Percentiles rank a stretch among this genome's conserved stretches.
These are phyloP conservation scores for Elachura formosa DNA, from an alignment of 2,113 vertebrate species.

Conservation along the genomic window DNA sequence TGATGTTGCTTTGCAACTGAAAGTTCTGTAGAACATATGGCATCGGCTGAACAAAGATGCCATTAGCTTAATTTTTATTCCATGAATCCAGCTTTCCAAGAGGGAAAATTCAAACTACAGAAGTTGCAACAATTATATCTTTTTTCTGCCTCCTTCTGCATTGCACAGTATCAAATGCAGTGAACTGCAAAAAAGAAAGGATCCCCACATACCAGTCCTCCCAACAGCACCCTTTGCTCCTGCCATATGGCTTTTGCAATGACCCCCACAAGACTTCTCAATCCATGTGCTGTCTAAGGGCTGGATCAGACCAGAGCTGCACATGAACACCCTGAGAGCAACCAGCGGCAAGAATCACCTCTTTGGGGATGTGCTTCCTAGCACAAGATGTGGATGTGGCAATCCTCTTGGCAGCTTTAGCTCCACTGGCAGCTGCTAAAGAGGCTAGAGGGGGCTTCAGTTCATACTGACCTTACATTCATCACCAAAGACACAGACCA, in stretches of 20 bases:
- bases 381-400: not conserved
- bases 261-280: not conserved
- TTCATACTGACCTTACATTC: rapidly evolving
- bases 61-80: not conserved
- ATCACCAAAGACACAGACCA: not conserved
- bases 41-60: not conserved
- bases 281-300: not conserved
- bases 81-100: not conserved
- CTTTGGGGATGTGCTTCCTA: not conserved
- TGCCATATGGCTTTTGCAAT: not conserved
- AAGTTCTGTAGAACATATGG: not conserved
- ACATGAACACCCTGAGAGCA: not conserved
- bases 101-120: not conserved
- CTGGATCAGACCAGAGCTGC: not conserved
- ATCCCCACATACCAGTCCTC: not conserved
- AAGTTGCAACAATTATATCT: not conserved
- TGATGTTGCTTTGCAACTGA: not conserved
- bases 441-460: not conserved
- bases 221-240: not conserved
- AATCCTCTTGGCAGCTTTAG: not conserved
- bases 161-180: not conserved
- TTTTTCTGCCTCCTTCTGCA: not conserved
- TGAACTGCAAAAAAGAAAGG: not conserved
- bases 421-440: not conserved
- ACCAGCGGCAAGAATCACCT: too few species aligned